Conservation (phyloP, 2,888 invertebrate genomes). For the Drosophila basisetae region DNA sequence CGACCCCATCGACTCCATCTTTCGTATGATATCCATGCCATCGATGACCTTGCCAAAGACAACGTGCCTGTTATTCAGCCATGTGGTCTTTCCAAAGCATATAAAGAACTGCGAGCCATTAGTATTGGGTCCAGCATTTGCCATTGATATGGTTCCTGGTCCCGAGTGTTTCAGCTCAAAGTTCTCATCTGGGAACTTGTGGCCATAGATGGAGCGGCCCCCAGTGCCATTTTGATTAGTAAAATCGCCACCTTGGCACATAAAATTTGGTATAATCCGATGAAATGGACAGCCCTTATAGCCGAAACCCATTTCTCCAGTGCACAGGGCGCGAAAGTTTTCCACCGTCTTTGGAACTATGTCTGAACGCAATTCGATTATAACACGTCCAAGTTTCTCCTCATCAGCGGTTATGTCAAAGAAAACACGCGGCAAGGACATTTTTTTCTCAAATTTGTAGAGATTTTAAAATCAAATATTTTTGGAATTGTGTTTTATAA, state of each 20-base stretch:
- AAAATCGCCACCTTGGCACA: constrained; percentile 98
- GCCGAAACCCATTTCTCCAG: constrained; percentile 96
- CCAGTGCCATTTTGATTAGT: constrained; percentile 97
- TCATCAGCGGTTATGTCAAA: constrained; percentile 50
- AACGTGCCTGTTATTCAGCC: constrained; percentile 89
- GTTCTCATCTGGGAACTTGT: constrained; percentile 98
- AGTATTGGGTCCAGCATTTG: constrained; percentile 97
- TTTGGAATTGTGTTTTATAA: background rate
- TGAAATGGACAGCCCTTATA: constrained; percentile 97
- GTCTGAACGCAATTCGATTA: constrained; percentile 90
- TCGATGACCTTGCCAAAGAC: constrained; percentile 95
- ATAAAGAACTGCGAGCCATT: constrained; percentile 99
- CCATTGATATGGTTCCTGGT: constrained; percentile 96
- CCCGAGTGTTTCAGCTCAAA: constrained; percentile 97
- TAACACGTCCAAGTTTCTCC: constrained; percentile 44
- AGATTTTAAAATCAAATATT: background rate
- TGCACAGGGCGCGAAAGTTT: constrained; percentile 98
- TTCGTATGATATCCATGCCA: constrained; percentile 95
- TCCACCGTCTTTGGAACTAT: constrained; percentile 97
- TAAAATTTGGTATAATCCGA: constrained; percentile 97
- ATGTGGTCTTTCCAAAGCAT: constrained; percentile 94
- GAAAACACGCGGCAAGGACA: constrained; percentile 53
- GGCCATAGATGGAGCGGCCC: constrained; percentile 98
- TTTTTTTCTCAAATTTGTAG: background rate
- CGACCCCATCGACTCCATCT: constrained; percentile 92